Evolutionary conservation across 2,113 vertebrate genomes (phyloP), one percentile per base, ranked within the genome.

Genomic region (Origma solitaria): DNA sequence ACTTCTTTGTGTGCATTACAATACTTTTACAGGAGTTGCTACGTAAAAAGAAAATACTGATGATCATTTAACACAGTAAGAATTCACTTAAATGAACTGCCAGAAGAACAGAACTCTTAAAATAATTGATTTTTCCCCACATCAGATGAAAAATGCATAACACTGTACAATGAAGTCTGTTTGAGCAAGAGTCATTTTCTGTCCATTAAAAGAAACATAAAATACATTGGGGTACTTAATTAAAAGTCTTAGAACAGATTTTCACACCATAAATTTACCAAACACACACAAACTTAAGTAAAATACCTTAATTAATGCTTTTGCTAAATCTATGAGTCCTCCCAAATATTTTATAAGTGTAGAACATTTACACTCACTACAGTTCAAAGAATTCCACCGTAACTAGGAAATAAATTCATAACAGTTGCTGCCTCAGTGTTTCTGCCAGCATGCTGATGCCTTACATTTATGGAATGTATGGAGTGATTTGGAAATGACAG

Each of bases 71-170:
- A 97, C 97, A 97, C 78, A 94, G 96, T 95, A 96, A 97, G 87
- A 97, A 97, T 97, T 98, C 97, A 97, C 97, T 97, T 97, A 97
- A 97, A 97, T 96, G 91, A 98, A 96, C 94, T 98, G 91, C 96
- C 97, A 97, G 72, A 97, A 96, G 92, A 97, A 97, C 57, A 95
- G 97, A 96, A 97, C 94, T 97, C 96, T 97, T 97, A 97, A 97
- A 98, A 97, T 97, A 98, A 98, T 98, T 97, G 97, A 98, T 98
- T 97, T 97, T 97, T 88, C 84, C 76, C 86, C 91, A 91, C 65
- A 92, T 97, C 90, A 96, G 95, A 96, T 98, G 97, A 97, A 97
- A 98, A 98, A 98, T 95, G 92, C 97, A 54, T 96, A 97, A 94
- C 50, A 93, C 65, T 84, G 89, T 94, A 80, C 97, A 97, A 95